Evolutionary conservation across 92 coral and sea anemone species (phyloP).

Genomic region (Nematostella vectensis): DNA sequence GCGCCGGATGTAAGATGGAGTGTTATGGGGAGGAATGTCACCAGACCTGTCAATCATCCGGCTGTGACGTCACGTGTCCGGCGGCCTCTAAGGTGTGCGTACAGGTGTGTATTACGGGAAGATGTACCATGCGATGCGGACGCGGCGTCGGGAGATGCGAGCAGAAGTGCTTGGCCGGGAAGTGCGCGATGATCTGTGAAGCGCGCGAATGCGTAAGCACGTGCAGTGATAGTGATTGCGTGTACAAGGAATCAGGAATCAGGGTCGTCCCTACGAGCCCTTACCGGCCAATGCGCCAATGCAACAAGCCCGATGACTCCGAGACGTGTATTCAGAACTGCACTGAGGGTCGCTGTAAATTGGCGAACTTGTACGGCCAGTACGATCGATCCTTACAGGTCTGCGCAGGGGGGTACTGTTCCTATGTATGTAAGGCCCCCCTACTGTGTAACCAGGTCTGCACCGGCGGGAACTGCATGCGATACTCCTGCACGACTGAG

Average conservation of each 20-base stretch:
- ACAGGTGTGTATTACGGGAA: slow-evolving; percentile 55
- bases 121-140: slow-evolving; percentile 62
- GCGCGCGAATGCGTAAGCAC: slow-evolving; percentile 42
- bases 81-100: slow-evolving; percentile 47
- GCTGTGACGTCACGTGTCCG: slow-evolving; percentile 66
- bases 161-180: slow-evolving; percentile 54
- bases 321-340: slow-evolving; percentile 71
- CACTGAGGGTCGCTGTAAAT: slow-evolving; percentile 64
- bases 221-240: slow-evolving; percentile 52
- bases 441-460: slow-evolving; percentile 45
- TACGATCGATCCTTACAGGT: slow-evolving; percentile 55
- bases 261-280: background rate
- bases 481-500: slow-evolving; percentile 30
- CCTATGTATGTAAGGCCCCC: slow-evolving; percentile 45
- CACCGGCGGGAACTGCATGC: slow-evolving; percentile 47
- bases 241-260: slow-evolving; percentile 8
- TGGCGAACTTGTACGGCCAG: slow-evolving; percentile 53
- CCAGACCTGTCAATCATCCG: slow-evolving; percentile 58
- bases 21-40: slow-evolving; percentile 47
- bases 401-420: slow-evolving; percentile 65
- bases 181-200: slow-evolving; percentile 59
- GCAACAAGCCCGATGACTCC: slow-evolving; percentile 42
- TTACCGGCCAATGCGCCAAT: slow-evolving; percentile 14
- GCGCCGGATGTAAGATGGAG: slow-evolving; percentile 69
- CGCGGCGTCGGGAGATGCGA: slow-evolving; percentile 59